These are phyloP conservation scores for Zapornia atra DNA, from an alignment of 2,113 vertebrate species.

Conservation along the genomic window DNA sequence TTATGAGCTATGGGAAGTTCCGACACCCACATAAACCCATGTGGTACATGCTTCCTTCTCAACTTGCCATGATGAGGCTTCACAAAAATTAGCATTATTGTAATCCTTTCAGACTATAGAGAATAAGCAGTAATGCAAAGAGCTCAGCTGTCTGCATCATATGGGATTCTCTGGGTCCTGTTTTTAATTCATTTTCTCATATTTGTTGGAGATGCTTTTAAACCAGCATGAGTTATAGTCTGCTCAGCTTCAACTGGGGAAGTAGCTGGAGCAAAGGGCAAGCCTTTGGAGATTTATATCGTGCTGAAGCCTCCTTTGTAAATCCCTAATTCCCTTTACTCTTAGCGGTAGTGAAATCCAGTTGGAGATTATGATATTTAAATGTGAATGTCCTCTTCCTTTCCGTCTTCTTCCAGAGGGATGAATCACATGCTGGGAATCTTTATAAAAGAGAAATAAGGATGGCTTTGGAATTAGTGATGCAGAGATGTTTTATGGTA, in stretches of 20 bases:
- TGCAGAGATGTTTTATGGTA: neutral
- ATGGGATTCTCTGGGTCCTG: neutral
- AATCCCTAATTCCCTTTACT: conserved; percentile 23
- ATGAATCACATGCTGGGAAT: neutral
- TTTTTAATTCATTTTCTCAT: conserved; percentile 21
- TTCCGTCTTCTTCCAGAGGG: neutral
- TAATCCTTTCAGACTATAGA: neutral
- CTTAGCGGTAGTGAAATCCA: neutral
- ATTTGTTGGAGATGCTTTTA: conserved; percentile 46
- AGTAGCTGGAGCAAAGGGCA: conserved; percentile 54
- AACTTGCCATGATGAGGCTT: neutral
- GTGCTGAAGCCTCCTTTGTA: conserved; percentile 10
- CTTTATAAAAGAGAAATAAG: neutral
- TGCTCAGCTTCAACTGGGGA: neutral
- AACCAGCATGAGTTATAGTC: neutral
- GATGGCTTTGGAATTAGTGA: neutral
- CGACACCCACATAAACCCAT: neutral
- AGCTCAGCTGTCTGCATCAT: neutral
- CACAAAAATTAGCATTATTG: conserved; percentile 26
- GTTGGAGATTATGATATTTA: neutral
- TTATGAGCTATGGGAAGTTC: neutral
- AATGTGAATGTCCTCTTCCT: neutral
- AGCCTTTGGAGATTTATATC: neutral
- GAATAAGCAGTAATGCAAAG: neutral
- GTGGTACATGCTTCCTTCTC: neutral